These are phyloP conservation scores for Cyprinella venusta DNA, from an alignment of 2,797 vertebrate species.

Conservation along the genomic window DNA sequence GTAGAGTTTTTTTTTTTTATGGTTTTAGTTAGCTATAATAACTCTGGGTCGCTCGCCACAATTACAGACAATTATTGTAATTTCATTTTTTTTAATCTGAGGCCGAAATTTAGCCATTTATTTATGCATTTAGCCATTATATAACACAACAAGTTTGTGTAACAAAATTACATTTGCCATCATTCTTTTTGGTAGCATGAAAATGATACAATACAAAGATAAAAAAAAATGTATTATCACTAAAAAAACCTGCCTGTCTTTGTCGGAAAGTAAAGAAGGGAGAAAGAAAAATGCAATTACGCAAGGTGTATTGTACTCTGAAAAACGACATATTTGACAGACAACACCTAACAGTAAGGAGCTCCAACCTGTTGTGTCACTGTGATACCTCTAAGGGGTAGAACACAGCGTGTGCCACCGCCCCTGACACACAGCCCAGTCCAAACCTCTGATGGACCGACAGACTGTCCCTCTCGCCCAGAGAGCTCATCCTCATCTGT, in stretches of 20 bases:
- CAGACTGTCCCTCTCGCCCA: conserved; percentile 66
- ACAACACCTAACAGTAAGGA: conserved; percentile 36
- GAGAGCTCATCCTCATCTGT: conserved; percentile 76
- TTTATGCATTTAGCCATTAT: background rate
- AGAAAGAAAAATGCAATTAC: background rate
- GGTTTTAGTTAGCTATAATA: background rate
- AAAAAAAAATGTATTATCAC: background rate
- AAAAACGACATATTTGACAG: conserved; percentile 17
- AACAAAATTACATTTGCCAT: background rate
- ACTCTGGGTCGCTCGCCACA: background rate
- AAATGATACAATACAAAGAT: background rate
- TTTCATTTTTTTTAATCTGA: too few relatives aligned
- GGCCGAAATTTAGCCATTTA: background rate
- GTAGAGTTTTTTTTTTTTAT: background rate
- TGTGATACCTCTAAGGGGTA: conserved; percentile 81
- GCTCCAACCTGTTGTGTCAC: conserved; percentile 64
- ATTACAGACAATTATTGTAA: background rate
- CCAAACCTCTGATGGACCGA: conserved; percentile 77
- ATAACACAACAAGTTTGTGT: background rate
- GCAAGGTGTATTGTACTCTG: background rate
- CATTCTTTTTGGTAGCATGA: background rate
- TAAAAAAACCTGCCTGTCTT: background rate
- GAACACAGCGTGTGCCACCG: conserved; percentile 77
- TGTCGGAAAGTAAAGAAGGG: background rate
- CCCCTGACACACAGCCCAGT: conserved; percentile 78